Evolutionary conservation across 1,140 invertebrate genomes (phyloP).

Genomic region (Macrosteles quadrilineatus): DNA sequence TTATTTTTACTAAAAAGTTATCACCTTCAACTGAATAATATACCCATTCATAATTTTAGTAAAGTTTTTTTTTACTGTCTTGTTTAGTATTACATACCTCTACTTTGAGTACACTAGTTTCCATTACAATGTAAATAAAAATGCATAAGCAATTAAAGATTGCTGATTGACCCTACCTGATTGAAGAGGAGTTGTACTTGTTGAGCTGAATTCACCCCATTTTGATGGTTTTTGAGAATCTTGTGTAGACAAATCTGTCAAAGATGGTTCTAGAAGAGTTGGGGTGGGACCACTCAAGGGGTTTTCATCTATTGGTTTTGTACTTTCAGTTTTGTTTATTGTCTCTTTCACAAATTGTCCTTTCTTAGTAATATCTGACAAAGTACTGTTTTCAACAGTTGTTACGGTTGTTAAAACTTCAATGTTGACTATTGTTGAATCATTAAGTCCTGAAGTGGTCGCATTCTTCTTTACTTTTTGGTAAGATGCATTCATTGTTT

Average conservation of each 20-base stretch:
- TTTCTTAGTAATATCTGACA: background rate
- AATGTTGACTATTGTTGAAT: background rate
- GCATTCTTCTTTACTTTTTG: no score
- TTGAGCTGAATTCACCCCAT: background rate
- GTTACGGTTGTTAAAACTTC: background rate
- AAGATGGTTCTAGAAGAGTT: constrained; percentile 33
- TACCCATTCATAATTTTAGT: no score
- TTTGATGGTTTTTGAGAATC: constrained; percentile 3
- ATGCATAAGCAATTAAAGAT: constrained; percentile 23
- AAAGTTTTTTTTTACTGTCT: no score
- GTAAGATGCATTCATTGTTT: no score
- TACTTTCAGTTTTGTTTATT: constrained; percentile 41
- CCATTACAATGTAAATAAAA: no score
- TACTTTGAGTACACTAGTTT: no score
- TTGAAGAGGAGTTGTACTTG: constrained; percentile 26
- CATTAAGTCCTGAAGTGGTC: no score
- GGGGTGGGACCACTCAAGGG: background rate
- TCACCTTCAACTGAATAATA: no score
- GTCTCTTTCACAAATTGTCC: constrained; percentile 36
- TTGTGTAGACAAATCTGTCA: constrained; percentile 31
- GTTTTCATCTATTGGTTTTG: constrained; percentile 28
- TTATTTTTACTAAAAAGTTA: no score
- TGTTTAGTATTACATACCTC: no score
- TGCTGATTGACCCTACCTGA: background rate
- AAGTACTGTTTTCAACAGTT: background rate